Evolutionary conservation across 2,113 vertebrate genomes (phyloP).

Genomic region (Scalopus aquaticus): DNA sequence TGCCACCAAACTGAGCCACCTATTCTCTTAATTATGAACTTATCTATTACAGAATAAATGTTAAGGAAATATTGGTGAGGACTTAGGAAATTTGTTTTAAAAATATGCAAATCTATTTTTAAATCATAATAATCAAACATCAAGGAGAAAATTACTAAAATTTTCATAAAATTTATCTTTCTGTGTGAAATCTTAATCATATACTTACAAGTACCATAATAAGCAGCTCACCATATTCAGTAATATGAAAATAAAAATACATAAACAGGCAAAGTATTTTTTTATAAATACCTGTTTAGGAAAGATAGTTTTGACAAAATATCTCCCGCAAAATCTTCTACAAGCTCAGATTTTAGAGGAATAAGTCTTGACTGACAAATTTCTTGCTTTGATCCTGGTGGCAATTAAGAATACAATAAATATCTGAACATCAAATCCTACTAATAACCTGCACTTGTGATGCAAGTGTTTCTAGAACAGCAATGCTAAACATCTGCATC

Average conservation of each 20-base stretch:
- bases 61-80: background rate
- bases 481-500: background rate
- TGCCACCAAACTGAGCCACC: background rate
- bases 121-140: background rate
- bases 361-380: conserved; percentile 69
- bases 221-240: background rate
- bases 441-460: background rate
- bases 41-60: background rate
- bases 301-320: conserved; percentile 72
- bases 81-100: background rate
- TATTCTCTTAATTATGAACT: background rate
- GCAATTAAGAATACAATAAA: background rate
- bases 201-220: background rate
- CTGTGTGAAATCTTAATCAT: background rate
- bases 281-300: conserved; percentile 70
- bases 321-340: conserved; percentile 72
- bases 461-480: background rate
- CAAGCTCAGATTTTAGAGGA: conserved; percentile 68
- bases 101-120: background rate
- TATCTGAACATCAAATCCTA: background rate
- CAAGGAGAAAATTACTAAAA: background rate
- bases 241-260: background rate
- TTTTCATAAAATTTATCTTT: background rate
- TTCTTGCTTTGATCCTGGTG: conserved; percentile 12
- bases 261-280: background rate